A percentile compares a stretch with the other conserved stretches of the same genome.
Conservation (phyloP, 1,140 invertebrate genomes). For the Oedothorax gibbosus region DNA sequence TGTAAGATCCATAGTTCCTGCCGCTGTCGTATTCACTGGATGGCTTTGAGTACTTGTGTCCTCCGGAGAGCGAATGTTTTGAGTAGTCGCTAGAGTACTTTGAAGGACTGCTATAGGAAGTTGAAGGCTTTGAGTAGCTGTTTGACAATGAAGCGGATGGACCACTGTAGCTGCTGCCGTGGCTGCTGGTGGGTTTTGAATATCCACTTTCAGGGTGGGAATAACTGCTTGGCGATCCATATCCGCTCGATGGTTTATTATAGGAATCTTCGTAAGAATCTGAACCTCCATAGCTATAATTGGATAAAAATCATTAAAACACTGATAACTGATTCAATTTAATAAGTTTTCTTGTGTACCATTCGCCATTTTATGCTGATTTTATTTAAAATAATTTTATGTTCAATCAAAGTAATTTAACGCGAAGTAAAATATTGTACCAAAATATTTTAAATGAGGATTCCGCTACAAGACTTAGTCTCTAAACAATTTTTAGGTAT, state of each 20-base stretch:
- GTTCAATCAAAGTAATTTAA: too few relatives aligned
- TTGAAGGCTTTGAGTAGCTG: constrained; percentile 29
- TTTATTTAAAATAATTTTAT: too few relatives aligned
- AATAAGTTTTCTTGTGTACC: too few relatives aligned
- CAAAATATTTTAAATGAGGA: too few relatives aligned
- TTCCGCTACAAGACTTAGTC: too few relatives aligned
- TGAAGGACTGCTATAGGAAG: not conserved
- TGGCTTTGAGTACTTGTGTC: constrained; percentile 15
- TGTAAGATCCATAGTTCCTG: constrained; percentile 34
- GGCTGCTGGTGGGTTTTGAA: constrained; percentile 6
- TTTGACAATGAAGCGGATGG: constrained; percentile 15
- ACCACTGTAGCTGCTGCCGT: constrained; percentile 40
- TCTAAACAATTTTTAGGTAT: too few relatives aligned
- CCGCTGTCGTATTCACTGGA: constrained; percentile 22
- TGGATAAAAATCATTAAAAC: not conserved
- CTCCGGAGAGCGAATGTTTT: not conserved
- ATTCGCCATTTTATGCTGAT: too few relatives aligned
- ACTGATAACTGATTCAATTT: too few relatives aligned
- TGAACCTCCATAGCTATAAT: not conserved
- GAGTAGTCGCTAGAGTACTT: constrained; percentile 11
- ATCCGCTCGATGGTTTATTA: constrained; percentile 1
- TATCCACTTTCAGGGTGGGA: constrained; percentile 14
- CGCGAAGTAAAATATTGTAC: too few relatives aligned
- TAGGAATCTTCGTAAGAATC: constrained; percentile 9
- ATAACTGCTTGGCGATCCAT: constrained; percentile 15